Percentiles rank a stretch among this genome's conserved stretches.
Conservation (phyloP, 30 jellyfish, hydroid and myxozoan species). For the Aurelia coerulea region DNA sequence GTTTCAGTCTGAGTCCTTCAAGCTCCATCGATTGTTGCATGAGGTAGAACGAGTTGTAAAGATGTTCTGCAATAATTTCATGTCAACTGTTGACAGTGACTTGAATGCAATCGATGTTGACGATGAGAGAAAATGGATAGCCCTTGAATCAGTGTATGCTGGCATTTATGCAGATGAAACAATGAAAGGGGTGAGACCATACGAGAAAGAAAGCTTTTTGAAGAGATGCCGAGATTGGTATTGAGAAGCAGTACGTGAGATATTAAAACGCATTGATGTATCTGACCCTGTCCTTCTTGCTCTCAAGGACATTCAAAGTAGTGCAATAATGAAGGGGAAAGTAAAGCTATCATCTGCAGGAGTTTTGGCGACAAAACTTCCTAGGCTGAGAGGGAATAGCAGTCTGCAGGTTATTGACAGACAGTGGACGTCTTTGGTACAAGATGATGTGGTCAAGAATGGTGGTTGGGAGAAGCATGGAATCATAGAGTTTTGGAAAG, state of each 20-base stretch:
- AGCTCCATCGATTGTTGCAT: slow-evolving; percentile 19
- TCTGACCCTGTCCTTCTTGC: neutral
- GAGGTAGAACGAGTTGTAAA: slow-evolving; percentile 50
- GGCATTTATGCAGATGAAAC: slow-evolving; percentile 21
- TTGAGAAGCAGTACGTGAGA: neutral
- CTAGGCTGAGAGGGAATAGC: neutral
- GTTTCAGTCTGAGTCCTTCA: slow-evolving; percentile 42
- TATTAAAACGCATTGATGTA: neutral
- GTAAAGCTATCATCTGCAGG: neutral
- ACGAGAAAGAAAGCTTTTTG: slow-evolving; percentile 38
- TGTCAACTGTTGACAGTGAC: slow-evolving; percentile 13
- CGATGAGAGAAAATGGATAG: slow-evolving; percentile 45
- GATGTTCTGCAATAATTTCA: slow-evolving; percentile 10
- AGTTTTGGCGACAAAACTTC: slow-evolving; percentile 11
- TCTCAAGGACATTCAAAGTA: neutral
- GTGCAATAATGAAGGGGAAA: neutral
- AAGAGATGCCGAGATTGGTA: slow-evolving; percentile 46
- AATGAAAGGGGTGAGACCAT: slow-evolving; percentile 25
- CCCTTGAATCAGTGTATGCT: slow-evolving; percentile 38
- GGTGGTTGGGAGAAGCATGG: slow-evolving; percentile 26
- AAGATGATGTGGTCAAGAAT: slow-evolving; percentile 18
- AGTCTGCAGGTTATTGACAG: slow-evolving; percentile 51
- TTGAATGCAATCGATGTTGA: slow-evolving; percentile 30
- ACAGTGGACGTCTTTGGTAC: slow-evolving; percentile 54
- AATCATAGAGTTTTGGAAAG: slow-evolving; percentile 47